Evolutionary conservation across 2,797 vertebrate genomes (phyloP).

Genomic region (Myotis pilosus): DNA sequence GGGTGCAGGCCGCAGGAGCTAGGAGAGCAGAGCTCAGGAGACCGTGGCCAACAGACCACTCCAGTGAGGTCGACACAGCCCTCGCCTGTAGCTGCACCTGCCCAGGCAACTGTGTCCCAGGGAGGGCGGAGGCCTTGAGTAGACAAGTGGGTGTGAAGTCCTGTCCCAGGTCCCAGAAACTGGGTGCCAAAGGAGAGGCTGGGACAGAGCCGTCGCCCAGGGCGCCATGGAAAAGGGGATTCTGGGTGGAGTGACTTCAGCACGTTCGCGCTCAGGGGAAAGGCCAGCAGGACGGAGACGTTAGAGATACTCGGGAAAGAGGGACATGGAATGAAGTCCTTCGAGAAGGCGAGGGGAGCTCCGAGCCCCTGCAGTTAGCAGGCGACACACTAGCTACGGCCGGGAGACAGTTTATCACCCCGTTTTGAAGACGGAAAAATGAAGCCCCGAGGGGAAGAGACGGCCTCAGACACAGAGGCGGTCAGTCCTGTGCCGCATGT

Average conservation of each 20-base stretch:
- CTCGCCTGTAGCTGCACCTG: neutral
- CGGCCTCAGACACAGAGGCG: neutral
- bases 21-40: neutral
- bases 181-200: no score
- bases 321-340: neutral
- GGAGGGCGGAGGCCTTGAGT: neutral
- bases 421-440: constrained; percentile 5
- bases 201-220: neutral
- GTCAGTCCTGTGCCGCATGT: neutral
- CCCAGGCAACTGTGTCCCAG: neutral
- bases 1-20: neutral
- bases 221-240: neutral
- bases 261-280: neutral
- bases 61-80: rapidly evolving
- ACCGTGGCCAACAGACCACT: neutral
- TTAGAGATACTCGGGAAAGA: neutral
- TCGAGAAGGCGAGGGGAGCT: neutral
- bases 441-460: neutral
- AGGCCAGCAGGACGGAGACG: neutral
- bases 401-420: neutral
- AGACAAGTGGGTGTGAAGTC: neutral
- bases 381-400: neutral
- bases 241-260: neutral
- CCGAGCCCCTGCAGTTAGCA: neutral
- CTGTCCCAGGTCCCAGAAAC: neutral